Evolutionary conservation across 2,888 invertebrate species (phyloP).

Genomic region (Spodoptera picta): DNA sequence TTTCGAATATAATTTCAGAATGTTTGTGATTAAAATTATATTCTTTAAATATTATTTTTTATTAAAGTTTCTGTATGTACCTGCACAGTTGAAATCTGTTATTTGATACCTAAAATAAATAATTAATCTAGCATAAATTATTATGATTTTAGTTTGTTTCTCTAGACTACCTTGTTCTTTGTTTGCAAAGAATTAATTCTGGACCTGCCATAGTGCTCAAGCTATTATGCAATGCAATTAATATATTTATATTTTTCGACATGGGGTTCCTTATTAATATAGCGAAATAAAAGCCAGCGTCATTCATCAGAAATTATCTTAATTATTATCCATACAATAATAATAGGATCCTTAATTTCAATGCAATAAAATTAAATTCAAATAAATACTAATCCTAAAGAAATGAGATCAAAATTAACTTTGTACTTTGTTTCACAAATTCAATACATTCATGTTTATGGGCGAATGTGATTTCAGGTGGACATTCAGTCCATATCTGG

Average conservation of each 20-base stretch:
- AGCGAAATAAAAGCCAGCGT: not conserved
- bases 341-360: slow-evolving; percentile 5
- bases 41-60: slow-evolving; percentile 42
- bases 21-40: slow-evolving; percentile 35
- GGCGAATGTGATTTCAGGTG: slow-evolving; percentile 82
- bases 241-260: no score
- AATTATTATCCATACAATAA: slow-evolving; percentile 17
- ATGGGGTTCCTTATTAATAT: not conserved
- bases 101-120: slow-evolving; percentile 2
- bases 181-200: no score
- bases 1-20: slow-evolving; percentile 37
- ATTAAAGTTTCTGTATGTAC: slow-evolving; percentile 62
- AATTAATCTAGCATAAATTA: no score
- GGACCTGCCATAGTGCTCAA: no score
- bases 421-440: slow-evolving; percentile 61
- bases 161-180: no score
- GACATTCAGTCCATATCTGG: slow-evolving; percentile 83
- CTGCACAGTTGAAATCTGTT: slow-evolving; percentile 40
- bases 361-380: not conserved
- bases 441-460: slow-evolving; percentile 65
- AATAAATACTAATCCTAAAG: slow-evolving; percentile 40
- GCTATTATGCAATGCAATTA: no score
- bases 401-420: slow-evolving; percentile 58
- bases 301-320: slow-evolving; percentile 9
- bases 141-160: no score